Evolutionary conservation across 2,888 invertebrate species (phyloP), one percentile per base, ranked within the genome.

Genomic region (Chalcosyrphus nemorum): DNA sequence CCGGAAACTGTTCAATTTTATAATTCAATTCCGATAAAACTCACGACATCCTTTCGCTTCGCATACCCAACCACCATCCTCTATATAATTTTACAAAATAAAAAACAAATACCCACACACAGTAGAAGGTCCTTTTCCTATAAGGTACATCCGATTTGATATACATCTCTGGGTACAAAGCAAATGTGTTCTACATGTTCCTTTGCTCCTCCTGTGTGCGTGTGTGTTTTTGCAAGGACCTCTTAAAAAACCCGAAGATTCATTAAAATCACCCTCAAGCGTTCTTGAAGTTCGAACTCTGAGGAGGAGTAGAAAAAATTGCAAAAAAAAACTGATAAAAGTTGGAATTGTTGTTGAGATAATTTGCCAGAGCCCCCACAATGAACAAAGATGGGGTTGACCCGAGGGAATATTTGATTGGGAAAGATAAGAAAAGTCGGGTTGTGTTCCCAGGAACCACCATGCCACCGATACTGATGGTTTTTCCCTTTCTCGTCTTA

Each of bases 351-450:
- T 82, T 82, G 71, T 82, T 77, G 50, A 77, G 72, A 77, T 82
- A 82, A 82, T 82, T 82, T 77, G 82, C 72, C 35, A 75, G 38
- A 57, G 19, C 15, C n/a, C 9, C 47, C n/a, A n/a, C n/a, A 17
- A 21, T 29, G 52, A 77, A 71, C 71, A 82, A 61, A 77, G 82
- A 82, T 82, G 82, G 72, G 82, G 77, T 82, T 82, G 82, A 82
- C 82, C 81, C 82, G 50, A 61, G 82, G 82, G 77, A 72, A 72
- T 82, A 77, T 82, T 82, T 82, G 82, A 82, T 82, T 82, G 66
- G 77, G 41, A 72, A 56, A 54, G 82, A 82, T 82, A 82, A 82
- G 81, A 56, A 72, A 77, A 72, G 65, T 72, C 50, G 59, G 71
- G 29, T 56, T n/a, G 45, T 56, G 47, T 59, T 63, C 19, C 24